Conservation (phyloP, 2,113 vertebrate species). For the Paratilapia polleni region DNA sequence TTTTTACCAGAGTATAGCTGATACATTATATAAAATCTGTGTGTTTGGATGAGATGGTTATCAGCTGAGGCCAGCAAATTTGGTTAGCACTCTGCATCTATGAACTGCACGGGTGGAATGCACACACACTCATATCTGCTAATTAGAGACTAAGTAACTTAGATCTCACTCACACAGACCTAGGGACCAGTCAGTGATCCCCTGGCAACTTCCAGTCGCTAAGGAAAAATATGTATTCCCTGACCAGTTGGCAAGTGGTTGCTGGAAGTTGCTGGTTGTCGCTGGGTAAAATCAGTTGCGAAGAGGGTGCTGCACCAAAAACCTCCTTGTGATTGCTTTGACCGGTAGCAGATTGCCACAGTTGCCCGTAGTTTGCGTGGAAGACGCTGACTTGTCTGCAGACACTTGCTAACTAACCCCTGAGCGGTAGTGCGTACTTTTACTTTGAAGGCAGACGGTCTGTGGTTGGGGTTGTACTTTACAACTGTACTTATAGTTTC, state of each 20-base stretch:
- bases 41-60: neutral
- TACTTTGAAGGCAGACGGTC: neutral
- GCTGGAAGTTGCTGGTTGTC: neutral
- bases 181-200: accelerated
- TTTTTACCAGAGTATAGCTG: neutral
- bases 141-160: neutral
- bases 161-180: neutral
- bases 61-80: neutral
- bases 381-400: neutral
- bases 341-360: neutral
- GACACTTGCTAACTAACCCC: neutral
- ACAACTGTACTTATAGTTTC: accelerated
- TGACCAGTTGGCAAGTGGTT: neutral
- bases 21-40: neutral
- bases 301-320: neutral
- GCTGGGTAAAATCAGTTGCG: neutral
- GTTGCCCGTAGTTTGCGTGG: neutral
- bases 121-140: neutral
- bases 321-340: neutral
- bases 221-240: neutral
- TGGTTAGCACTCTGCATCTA: neutral
- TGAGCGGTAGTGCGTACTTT: neutral
- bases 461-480: too few species aligned
- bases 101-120: neutral
- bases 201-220: neutral